Evolutionary conservation across 2,113 vertebrate genomes (phyloP), one percentile per base, ranked within the genome.

Genomic region (Zosterops lateralis): DNA sequence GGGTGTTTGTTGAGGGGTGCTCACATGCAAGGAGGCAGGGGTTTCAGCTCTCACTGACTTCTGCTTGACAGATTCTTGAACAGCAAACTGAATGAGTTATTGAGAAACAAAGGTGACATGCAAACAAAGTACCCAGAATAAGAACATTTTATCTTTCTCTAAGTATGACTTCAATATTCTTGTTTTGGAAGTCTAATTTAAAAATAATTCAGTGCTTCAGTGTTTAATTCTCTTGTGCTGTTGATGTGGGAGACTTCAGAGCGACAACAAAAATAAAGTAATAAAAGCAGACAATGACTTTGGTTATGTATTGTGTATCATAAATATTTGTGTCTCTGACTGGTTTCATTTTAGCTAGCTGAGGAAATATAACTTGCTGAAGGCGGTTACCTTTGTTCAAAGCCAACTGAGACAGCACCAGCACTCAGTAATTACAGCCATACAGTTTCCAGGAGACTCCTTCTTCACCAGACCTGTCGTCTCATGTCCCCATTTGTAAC

Each of bases 401-500:
- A 98, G 95, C 96, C 97, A 97, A 85, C 82, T 36, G 97, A 98
- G 97, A 97, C 93, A 48, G 77, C 95, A 94, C 79, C 12, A 60
- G 93, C 94, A 57, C 96, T 97, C 96, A 95, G 96, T 98, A 98
- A 98, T 98, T 97, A 97, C 94, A 97, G 96, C 93, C 83, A 91
- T 45, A 76, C 96, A 94, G 96, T 97, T 97, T 98, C 96, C 90
- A 96, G 95, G 96, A 96, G 96, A 96, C 89, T 96, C 97, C 57
- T 44, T 92, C 97, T 96, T 97, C 97, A 95, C 92, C 92, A 97
- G 95, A 95, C 95, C 94, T 89, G 96, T 97, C 53, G 65, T 97
- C 96, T 97, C 64, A 19, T 95, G 96, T 98, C 94, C 97, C 96
- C 97, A 96, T 98, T 97, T 97, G 96, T 97, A 98, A 97, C 89